Percentiles rank a stretch among this genome's conserved stretches.
Conservation (phyloP, 2,888 invertebrate species). For the Hypomecis atomaria region DNA sequence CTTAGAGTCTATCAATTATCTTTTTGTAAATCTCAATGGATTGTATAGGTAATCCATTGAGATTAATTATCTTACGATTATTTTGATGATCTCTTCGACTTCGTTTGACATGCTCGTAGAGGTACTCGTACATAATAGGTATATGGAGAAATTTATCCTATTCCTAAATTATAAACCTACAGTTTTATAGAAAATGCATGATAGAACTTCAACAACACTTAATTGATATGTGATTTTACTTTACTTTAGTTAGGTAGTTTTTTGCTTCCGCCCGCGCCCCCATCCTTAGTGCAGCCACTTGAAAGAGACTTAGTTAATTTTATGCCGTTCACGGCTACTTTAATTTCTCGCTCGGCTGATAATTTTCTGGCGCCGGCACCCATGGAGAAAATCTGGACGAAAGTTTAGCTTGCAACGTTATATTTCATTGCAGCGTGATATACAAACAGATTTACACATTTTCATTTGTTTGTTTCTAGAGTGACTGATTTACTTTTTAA, state of each 20-base stretch:
- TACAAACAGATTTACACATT: conserved; percentile 17
- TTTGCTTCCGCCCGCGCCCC: neutral
- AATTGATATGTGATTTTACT: neutral
- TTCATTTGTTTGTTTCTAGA: neutral
- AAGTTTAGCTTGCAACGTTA: conserved; percentile 64
- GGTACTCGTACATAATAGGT: too few species aligned
- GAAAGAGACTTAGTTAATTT: conserved; percentile 74
- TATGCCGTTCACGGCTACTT: conserved; percentile 80
- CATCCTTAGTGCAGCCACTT: conserved; percentile 32
- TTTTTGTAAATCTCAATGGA: too few species aligned
- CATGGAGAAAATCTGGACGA: conserved; percentile 69
- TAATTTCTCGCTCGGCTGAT: conserved; percentile 77
- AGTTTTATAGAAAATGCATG: too few species aligned
- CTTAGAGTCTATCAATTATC: too few species aligned
- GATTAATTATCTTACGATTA: too few species aligned
- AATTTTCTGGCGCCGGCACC: conserved; percentile 74
- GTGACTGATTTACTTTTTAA: too few species aligned
- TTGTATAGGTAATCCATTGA: too few species aligned
- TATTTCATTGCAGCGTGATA: conserved; percentile 52
- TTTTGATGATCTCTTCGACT: too few species aligned
- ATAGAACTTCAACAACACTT: too few species aligned
- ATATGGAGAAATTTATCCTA: too few species aligned
- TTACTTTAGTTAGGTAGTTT: neutral
- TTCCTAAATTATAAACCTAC: too few species aligned
- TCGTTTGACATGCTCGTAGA: too few species aligned